A percentile compares a stretch with the other conserved stretches of the same genome.
Conservation (phyloP, 2,797 vertebrate species). For the Periparus ater region DNA sequence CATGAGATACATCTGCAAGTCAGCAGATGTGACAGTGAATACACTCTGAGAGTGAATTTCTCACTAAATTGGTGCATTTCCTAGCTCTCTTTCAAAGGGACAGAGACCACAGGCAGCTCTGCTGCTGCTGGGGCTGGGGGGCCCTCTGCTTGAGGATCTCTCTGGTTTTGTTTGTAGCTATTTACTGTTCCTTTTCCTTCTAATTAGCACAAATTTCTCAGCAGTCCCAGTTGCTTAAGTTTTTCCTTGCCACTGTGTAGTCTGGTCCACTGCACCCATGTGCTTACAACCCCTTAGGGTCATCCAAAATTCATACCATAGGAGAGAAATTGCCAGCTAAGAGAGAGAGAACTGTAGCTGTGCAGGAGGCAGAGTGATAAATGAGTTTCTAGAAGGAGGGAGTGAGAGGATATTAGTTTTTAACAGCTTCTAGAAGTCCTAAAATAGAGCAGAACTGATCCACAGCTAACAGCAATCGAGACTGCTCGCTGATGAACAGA, state of each 20-base stretch:
- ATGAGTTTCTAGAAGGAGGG: not conserved
- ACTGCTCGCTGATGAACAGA: not conserved
- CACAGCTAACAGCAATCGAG: not conserved
- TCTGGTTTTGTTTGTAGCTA: not conserved
- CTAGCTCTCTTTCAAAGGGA: not conserved
- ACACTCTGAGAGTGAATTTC: not conserved
- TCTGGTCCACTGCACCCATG: not conserved
- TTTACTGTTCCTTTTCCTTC: not conserved
- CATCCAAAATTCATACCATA: not conserved
- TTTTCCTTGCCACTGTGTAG: not conserved
- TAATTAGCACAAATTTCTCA: not conserved
- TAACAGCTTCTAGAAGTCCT: constrained; percentile 26
- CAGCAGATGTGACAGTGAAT: not conserved
- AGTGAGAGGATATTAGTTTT: constrained; percentile 29
- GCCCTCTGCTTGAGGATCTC: not conserved
- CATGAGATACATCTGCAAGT: not conserved
- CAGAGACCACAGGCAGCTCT: not conserved
- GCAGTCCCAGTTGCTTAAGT: not conserved
- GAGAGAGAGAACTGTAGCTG: not conserved
- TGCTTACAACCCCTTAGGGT: not conserved
- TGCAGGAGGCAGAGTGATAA: constrained; percentile 29
- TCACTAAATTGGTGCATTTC: not conserved
- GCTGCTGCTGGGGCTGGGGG: rapidly evolving
- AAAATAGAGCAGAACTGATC: constrained; percentile 40
- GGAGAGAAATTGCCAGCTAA: not conserved